These are phyloP conservation scores for Hozukius guyotensis DNA, from an alignment of 2,797 vertebrate genomes.

Conservation along the genomic window DNA sequence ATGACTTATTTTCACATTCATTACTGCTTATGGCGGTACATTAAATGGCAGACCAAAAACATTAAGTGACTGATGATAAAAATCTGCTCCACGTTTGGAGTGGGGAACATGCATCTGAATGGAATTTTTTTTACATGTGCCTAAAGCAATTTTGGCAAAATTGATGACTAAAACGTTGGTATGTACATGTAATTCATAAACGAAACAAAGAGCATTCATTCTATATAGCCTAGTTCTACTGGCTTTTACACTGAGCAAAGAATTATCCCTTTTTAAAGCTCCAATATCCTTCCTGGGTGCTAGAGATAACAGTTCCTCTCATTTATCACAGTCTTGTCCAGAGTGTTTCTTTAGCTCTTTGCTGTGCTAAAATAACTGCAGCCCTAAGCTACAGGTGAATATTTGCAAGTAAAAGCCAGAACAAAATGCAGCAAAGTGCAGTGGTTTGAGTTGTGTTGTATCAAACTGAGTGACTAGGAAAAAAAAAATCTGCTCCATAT, in stretches of 20 bases:
- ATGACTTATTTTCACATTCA: background rate
- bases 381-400: background rate
- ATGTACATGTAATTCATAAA: background rate
- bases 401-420: background rate
- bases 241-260: background rate
- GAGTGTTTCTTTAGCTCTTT: background rate
- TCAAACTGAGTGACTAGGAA: background rate
- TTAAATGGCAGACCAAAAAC: background rate
- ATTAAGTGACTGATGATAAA: background rate
- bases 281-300: background rate
- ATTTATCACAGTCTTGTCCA: background rate
- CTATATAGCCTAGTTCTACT: background rate
- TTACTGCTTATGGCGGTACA: background rate
- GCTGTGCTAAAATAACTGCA: background rate
- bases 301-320: background rate
- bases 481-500: background rate
- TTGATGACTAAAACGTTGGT: background rate
- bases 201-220: background rate
- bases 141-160: too few relatives aligned
- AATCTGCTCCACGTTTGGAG: background rate
- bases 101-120: background rate
- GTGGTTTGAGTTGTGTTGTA: background rate
- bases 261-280: background rate
- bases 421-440: background rate
- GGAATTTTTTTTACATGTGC: background rate